Base-by-base conservation (phyloP, 2,888 invertebrate genomes). In the Autographa gamma region DNA sequence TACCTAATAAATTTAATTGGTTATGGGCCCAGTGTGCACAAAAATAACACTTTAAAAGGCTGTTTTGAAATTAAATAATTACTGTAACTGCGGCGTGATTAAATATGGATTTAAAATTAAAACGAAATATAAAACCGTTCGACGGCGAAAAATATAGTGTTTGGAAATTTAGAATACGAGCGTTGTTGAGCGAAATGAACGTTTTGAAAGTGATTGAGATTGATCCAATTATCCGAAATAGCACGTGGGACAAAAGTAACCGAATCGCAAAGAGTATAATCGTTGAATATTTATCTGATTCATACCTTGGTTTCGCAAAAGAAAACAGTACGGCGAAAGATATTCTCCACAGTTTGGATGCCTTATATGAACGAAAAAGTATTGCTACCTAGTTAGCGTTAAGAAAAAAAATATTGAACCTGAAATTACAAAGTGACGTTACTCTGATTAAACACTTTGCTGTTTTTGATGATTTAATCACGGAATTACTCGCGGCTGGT, bases 381-480 rank as follows among this genome's bases (percentile, higher is more conserved):
- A 54, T 83, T n/a, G 81, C 81, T 1, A 79, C 79, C 0, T 79
- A 81, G 59, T 52, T 83, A n/a, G 80, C 79, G 0, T 41, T 82
- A 59, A 63, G 82, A 16, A 83, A 84, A 43, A 77, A 77, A 41
- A 48, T 82, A 18, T 69, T 80, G 32, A 18, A 14, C 0, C 66
- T 82, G n/a, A 82, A 81, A 70, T 34, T 84, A 52, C 67, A 74
- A 74, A 34, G 60, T 56, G 63, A 63, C 8, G 38, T 56, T 2
- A 8, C 63, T 3, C 18, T 63, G 8, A 56, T 63, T n/a, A 63
- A 63, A 56, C 54, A 63, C 56, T 63, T 63, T 38, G 38, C 63
- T 14, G 13, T 41, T 6, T 91, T 91, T 73, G 90, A 92, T 67
- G 83, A 89, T 32, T 56, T 89, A n/a, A n/a, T n/a, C n/a, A n/a